phyloP scores from a whole-genome alignment of 2,113 vertebrate genomes.

The Tenebrosternarchus preto region DNA sequence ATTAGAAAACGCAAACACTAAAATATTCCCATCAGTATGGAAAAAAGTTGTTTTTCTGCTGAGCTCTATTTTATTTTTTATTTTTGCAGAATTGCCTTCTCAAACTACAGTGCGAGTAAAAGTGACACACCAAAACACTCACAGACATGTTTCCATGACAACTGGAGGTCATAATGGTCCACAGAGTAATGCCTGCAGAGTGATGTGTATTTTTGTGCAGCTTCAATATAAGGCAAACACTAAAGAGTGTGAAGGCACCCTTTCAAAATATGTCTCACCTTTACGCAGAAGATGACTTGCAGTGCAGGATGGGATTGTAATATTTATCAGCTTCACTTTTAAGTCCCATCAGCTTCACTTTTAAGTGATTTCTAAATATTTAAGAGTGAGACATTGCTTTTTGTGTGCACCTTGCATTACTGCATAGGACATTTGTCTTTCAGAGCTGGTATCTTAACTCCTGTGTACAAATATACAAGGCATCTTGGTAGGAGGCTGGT shows the following conservation, averaged over 20 bases:
- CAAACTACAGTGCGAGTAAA: neutral
- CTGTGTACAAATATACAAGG: neutral
- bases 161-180: neutral
- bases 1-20: too few species aligned
- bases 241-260: neutral
- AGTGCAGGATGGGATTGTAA: neutral
- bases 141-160: neutral
- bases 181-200: neutral
- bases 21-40: neutral
- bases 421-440: neutral
- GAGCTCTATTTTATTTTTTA: neutral
- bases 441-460: neutral
- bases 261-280: neutral
- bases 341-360: neutral
- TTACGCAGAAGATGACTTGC: neutral
- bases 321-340: too few species aligned
- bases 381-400: neutral
- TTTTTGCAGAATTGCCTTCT: neutral
- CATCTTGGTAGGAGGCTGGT: too few species aligned
- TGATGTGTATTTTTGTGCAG: neutral
- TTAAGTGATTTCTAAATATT: neutral
- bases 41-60: neutral
- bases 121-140: neutral
- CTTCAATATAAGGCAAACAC: neutral
- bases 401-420: neutral